Base-by-base conservation (phyloP, 2,797 vertebrate genomes). In the Alauda arvensis region DNA sequence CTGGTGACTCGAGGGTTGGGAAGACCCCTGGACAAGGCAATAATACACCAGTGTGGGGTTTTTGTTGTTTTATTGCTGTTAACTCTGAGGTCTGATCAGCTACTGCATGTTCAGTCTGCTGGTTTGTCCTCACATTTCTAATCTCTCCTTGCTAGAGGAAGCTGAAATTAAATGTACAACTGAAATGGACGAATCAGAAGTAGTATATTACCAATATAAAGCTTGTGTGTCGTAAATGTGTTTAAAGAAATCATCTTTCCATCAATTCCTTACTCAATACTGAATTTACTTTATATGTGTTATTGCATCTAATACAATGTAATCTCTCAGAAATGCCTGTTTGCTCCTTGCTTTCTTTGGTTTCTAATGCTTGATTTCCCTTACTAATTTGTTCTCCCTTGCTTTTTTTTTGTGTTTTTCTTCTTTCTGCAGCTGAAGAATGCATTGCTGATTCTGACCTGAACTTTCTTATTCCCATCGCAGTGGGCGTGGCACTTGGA, bases 371-470 rank as follows among this genome's bases (percentile, higher is more conserved):
- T 87, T 82, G 37, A 15, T 89, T 86, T 91, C 70, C 71, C 75
- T 91, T 89, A 96, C 95, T 97, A 97, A 97, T 94, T 91, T 83
- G 49, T 94, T 90, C 78, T 95, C 88, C 94, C 85, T 94, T 93
- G 92, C 95, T 94, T 91, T 89, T 95, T 95, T 66, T 34, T 88
- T 57, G 25, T 40, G 85, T 94, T 94, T 92, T 94, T 97, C 83
- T 95, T 97, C 97, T 95, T 97, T 96, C 95, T 96, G 97, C 98
- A 99, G 99, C 98, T 85, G 98, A 99, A 97, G 98, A 99, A 96
- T 99, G 99, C 97, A 97, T 98, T 98, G 98, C 98, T 98, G 98
- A 99, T 96, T 97, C 98, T 98, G 98, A 99, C 97, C 98, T 99
- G 97, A 99, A 98, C 98, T 99, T 99, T 98, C 97, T 99, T 97